Evolutionary conservation across 2,797 vertebrate genomes (phyloP).

Genomic region (Pantherophis vulpinus): DNA sequence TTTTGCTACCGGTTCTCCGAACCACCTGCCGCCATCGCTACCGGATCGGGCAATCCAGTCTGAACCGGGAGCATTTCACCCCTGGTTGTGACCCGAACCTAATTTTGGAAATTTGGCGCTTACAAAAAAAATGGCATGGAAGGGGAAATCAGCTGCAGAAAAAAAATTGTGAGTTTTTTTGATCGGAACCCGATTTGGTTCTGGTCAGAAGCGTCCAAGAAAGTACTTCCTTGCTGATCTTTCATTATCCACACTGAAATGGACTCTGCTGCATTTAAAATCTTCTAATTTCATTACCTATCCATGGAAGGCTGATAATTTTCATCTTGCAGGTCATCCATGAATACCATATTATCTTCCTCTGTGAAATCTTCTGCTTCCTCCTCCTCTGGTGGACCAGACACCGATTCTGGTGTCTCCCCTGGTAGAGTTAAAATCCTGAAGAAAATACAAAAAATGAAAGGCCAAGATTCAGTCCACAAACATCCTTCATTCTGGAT

Average conservation of each 20-base stretch:
- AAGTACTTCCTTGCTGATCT: neutral
- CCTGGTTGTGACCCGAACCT: too few relatives aligned
- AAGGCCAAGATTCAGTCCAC: neutral
- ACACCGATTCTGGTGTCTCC: neutral
- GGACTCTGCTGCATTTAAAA: neutral
- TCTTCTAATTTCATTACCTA: neutral
- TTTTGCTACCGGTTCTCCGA: too few relatives aligned
- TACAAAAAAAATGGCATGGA: too few relatives aligned
- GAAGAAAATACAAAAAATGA: neutral
- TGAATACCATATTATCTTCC: neutral
- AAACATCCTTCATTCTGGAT: neutral
- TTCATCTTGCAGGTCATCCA: conserved; percentile 24
- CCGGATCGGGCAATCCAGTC: accelerated
- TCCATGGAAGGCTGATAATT: conserved; percentile 25
- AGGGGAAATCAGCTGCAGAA: too few relatives aligned
- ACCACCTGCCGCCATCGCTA: too few relatives aligned
- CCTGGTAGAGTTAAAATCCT: conserved; percentile 2
- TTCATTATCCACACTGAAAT: neutral
- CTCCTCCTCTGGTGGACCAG: neutral
- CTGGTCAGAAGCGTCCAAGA: neutral
- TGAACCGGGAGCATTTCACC: too few relatives aligned
- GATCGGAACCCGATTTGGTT: too few relatives aligned
- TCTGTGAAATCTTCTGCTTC: conserved; percentile 9
- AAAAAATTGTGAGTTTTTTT: too few relatives aligned
- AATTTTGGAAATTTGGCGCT: too few relatives aligned